Evolutionary conservation across 2,888 invertebrate genomes (phyloP), one percentile per base, ranked within the genome.

Genomic region (Belgica antarctica): DNA sequence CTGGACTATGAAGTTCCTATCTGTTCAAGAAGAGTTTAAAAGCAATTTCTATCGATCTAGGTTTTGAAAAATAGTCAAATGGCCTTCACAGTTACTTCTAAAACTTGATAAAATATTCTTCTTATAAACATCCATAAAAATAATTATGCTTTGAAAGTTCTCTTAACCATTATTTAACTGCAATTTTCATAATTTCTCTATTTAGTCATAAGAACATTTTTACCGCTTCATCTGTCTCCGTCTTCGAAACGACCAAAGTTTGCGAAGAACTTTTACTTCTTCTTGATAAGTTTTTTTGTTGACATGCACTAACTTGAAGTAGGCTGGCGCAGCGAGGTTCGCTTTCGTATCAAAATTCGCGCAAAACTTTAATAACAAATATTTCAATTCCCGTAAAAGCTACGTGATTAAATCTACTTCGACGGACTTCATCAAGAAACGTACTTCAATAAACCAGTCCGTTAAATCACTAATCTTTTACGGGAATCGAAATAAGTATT

Each of bases 41-140:
- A n/a, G 34, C 12, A 28, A 12, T 34, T 28, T 47, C 68, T 68
- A 57, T 24, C 17, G 22, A 25, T 52, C 24, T 46, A 19, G 24
- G 19, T 47, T 46, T 66, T 47, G 27, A 68, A 52, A 68, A 68
- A 68, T 68, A 52, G 46, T 66, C 47, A 66, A 66, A 68, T 68
- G 68, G 68, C 68, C 52, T 68, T 68, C 68, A 68, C 68, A 68
- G 68, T 68, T 57, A 52, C 10, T 22, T n/a, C n/a, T 68, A 68
- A 57, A n/a, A n/a, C n/a, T n/a, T 47, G 52, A 47, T 28, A 66
- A 25, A 66, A 66, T 25, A 57, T 22, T 47, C 19, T 47, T 28
- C 24, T 27, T 19, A 57, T 31, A 68, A 57, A 68, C 68, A 68
- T 57, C 31, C 68, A 68, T 68, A 68, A 68, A 68, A 68, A 68